phyloP scores from a whole-genome alignment of 2,113 vertebrate species.

The Dunckerocampus dactyliophorus region DNA sequence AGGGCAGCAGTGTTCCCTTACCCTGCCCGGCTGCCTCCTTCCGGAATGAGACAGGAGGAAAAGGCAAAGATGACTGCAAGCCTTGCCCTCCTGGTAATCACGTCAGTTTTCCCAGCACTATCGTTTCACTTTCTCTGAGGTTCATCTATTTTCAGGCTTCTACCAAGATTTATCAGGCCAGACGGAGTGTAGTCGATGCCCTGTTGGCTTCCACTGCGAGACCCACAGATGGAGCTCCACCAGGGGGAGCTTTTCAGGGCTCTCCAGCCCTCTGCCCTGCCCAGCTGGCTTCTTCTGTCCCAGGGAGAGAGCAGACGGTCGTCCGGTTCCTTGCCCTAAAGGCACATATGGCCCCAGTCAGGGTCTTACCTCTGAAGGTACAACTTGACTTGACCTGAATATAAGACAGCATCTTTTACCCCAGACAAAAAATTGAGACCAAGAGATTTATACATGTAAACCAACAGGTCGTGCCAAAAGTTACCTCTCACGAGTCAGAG shows the following conservation, averaged over 20 bases:
- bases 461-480: too few species aligned
- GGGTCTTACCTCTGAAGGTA: constrained; percentile 69
- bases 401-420: background rate
- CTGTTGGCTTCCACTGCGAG: constrained; percentile 70
- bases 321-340: constrained; percentile 68
- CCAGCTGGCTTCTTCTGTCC: constrained; percentile 72
- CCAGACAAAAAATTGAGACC: too few species aligned
- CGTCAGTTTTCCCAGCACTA: background rate
- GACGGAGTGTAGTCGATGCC: constrained; percentile 71
- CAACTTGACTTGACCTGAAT: background rate
- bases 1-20: constrained; percentile 59
- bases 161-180: constrained; percentile 74
- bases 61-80: constrained; percentile 62
- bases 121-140: background rate
- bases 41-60: constrained; percentile 58
- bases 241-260: constrained; percentile 42
- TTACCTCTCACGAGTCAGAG: too few species aligned
- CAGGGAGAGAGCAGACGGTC: constrained; percentile 34
- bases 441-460: too few species aligned
- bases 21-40: constrained; percentile 70
- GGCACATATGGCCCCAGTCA: constrained; percentile 68
- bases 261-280: constrained; percentile 65
- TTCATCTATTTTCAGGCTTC: constrained; percentile 57
- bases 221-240: constrained; percentile 34
- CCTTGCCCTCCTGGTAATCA: constrained; percentile 67